A percentile compares a stretch with the other conserved stretches of the same genome.
Conservation (phyloP, 1,140 invertebrate genomes). For the Zaprionus lachaisei region DNA sequence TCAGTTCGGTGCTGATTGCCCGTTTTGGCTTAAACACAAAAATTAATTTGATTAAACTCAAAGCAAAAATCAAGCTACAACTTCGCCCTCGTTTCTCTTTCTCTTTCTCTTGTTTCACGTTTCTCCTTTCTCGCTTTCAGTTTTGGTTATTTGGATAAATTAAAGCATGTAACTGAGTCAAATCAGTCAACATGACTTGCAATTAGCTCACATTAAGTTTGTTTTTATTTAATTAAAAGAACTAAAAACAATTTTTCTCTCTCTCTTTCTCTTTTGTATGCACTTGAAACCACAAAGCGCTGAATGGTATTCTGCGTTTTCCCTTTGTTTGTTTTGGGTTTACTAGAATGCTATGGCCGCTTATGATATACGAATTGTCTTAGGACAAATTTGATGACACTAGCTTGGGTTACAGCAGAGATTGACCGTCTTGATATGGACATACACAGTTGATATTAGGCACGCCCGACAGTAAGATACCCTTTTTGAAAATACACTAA, state of each 20-base stretch:
- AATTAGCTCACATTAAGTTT: background rate
- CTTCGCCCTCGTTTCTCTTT: constrained; percentile 21
- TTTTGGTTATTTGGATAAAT: constrained; percentile 25
- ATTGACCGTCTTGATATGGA: too few species aligned
- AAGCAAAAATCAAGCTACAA: constrained; percentile 23
- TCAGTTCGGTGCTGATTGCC: constrained; percentile 34
- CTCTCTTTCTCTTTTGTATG: too few species aligned
- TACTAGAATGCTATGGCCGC: too few species aligned
- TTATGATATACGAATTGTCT: too few species aligned
- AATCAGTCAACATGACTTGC: constrained; percentile 3
- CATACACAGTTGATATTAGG: too few species aligned
- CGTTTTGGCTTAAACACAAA: constrained; percentile 60
- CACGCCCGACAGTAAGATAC: too few species aligned
- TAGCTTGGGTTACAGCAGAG: too few species aligned
- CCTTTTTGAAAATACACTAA: too few species aligned
- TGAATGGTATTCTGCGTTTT: too few species aligned
- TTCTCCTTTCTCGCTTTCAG: background rate
- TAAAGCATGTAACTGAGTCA: constrained; percentile 4
- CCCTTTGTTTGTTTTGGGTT: too few species aligned
- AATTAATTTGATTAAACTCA: constrained; percentile 71
- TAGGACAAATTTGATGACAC: too few species aligned
- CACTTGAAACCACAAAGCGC: too few species aligned
- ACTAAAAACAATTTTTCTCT: background rate
- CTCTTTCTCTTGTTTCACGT: background rate
- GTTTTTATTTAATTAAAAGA: background rate